phyloP scores from a whole-genome alignment of 2,113 vertebrate species.

The Upupa epops region DNA sequence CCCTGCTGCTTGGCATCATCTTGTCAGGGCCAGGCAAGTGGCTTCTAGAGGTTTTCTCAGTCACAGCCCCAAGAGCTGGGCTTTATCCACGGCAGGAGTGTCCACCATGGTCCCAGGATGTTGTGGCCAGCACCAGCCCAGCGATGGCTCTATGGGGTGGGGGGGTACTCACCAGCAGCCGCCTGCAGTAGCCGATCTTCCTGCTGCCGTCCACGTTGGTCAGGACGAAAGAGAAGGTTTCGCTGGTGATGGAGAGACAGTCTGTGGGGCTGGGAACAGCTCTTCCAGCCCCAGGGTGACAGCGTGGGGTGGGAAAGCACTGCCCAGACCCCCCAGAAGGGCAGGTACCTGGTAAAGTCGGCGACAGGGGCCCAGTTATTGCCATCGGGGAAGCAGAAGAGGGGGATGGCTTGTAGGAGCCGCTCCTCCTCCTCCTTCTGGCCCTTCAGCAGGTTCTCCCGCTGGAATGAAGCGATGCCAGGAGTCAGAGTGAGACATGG shows the following conservation, averaged over 20 bases:
- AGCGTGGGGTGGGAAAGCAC: neutral
- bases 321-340: rapidly evolving
- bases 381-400: constrained; percentile 95
- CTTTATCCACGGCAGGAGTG: neutral
- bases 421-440: constrained; percentile 94
- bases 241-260: constrained; percentile 75
- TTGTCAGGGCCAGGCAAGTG: neutral
- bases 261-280: rapidly evolving
- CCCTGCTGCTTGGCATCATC: neutral
- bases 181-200: constrained; percentile 93
- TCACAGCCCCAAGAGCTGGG: rapidly evolving
- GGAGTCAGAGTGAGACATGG: neutral
- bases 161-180: constrained; percentile 83
- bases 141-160: neutral
- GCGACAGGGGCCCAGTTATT: constrained; percentile 86
- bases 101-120: neutral
- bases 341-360: constrained; percentile 85
- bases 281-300: neutral
- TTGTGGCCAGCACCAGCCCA: neutral
- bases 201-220: constrained; percentile 93
- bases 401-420: constrained; percentile 86
- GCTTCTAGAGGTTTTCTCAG: neutral
- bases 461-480: constrained; percentile 56
- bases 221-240: constrained; percentile 96
- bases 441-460: constrained; percentile 84